Conservation (phyloP, 92 coral and sea anemone genomes). For the Epizoanthus stellaris region DNA sequence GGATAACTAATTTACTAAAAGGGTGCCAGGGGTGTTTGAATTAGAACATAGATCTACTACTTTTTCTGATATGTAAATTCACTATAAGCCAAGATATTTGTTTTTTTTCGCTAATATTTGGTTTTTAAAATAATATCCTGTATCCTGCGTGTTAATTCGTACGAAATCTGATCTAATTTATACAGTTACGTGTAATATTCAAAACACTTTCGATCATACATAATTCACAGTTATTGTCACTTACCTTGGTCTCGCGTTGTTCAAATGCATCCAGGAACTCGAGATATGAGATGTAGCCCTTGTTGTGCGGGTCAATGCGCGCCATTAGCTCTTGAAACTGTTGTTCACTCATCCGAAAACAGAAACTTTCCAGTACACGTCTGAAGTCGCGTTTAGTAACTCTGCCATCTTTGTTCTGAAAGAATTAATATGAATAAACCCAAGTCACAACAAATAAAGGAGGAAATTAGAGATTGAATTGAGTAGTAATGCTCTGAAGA, state of each 20-base stretch:
- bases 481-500: not conserved
- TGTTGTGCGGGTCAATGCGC: constrained; percentile 87
- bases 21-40: too few relatives aligned
- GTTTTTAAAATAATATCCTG: not conserved
- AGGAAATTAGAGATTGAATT: not conserved
- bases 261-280: constrained; percentile 95
- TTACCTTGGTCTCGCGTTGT: constrained; percentile 82
- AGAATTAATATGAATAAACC: not conserved
- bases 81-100: too few relatives aligned
- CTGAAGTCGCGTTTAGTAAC: constrained; percentile 94
- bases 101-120: too few relatives aligned
- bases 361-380: constrained; percentile 90
- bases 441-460: not conserved
- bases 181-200: not conserved
- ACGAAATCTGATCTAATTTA: not conserved
- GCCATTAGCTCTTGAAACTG: constrained; percentile 93
- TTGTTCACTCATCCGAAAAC: constrained; percentile 90
- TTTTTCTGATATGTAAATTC: too few relatives aligned
- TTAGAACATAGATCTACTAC: too few relatives aligned
- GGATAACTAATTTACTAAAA: too few relatives aligned
- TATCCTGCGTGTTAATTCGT: not conserved
- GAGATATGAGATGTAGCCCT: constrained; percentile 88
- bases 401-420: constrained; percentile 95
- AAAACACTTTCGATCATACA: too few relatives aligned
- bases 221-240: not conserved